phyloP scores from a whole-genome alignment of 2,797 vertebrate species.

The Carcharodon carcharias region DNA sequence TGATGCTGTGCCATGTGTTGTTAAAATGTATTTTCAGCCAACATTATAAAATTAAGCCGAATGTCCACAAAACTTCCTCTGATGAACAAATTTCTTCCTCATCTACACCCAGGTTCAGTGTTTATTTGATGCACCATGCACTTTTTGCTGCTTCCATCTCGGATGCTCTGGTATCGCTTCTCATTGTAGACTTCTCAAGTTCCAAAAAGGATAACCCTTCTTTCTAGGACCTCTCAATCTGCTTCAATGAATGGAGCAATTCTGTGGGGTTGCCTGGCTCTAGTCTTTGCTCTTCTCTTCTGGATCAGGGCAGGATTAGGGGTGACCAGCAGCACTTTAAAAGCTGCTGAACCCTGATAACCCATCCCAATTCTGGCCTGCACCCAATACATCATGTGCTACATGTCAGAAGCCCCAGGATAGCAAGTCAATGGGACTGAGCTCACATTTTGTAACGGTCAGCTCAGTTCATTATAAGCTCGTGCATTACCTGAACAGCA shows the following conservation, averaged over 20 bases:
- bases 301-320: background rate
- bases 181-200: too few species aligned
- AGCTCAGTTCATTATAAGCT: background rate
- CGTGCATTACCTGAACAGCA: too few species aligned
- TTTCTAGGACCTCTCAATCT: background rate
- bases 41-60: background rate
- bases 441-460: background rate
- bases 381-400: background rate
- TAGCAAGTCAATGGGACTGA: background rate
- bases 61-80: background rate
- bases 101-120: background rate
- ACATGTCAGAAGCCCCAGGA: background rate
- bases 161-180: background rate
- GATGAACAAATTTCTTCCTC: background rate
- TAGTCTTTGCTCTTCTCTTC: background rate
- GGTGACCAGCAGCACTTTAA: background rate
- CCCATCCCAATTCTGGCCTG: background rate
- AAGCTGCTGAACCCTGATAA: background rate
- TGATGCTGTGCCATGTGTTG: background rate
- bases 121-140: background rate
- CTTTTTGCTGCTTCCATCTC: background rate
- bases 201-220: background rate
- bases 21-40: background rate
- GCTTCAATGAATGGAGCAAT: background rate
- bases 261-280: background rate